Conservation (phyloP, 2,888 invertebrate species). For the Microctonus hyperodae region DNA sequence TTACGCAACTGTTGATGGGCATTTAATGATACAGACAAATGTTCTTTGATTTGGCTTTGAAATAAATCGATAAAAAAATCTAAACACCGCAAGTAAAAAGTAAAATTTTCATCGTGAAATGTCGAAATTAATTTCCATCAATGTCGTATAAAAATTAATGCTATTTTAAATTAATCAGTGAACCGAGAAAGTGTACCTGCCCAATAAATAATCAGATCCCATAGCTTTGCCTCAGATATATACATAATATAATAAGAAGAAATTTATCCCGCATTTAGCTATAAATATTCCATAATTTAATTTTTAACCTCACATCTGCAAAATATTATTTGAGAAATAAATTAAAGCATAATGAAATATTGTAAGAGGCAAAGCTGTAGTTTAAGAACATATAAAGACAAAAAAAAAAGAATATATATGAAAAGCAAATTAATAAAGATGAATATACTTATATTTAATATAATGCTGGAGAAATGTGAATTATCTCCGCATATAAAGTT, state of each 20-base stretch:
- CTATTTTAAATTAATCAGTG: constrained; percentile 27
- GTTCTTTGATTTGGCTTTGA: neutral
- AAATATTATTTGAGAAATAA: neutral
- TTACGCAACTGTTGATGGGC: neutral
- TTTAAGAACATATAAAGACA: constrained; percentile 10
- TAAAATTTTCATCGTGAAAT: no score
- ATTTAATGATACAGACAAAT: neutral
- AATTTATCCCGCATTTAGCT: no score
- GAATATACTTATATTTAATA: constrained; percentile 35
- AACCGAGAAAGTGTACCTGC: constrained; percentile 56
- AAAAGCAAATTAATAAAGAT: constrained; percentile 15
- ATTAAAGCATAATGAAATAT: constrained; percentile 13
- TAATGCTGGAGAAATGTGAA: constrained; percentile 19
- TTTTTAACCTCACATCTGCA: neutral
- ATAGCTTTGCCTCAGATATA: constrained; percentile 10
- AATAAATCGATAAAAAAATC: constrained; percentile 19
- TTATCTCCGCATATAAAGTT: constrained; percentile 2
- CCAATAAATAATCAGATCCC: constrained; percentile 49
- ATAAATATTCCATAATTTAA: no score
- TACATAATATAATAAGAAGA: neutral
- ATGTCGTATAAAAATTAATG: constrained; percentile 15
- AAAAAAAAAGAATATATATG: neutral
- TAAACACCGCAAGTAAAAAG: no score
- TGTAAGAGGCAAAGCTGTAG: constrained; percentile 29
- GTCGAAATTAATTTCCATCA: no score